Evolutionary conservation across 2,888 invertebrate genomes (phyloP), one percentile per base, ranked within the genome.

Genomic region (Cerastis rubricosa): DNA sequence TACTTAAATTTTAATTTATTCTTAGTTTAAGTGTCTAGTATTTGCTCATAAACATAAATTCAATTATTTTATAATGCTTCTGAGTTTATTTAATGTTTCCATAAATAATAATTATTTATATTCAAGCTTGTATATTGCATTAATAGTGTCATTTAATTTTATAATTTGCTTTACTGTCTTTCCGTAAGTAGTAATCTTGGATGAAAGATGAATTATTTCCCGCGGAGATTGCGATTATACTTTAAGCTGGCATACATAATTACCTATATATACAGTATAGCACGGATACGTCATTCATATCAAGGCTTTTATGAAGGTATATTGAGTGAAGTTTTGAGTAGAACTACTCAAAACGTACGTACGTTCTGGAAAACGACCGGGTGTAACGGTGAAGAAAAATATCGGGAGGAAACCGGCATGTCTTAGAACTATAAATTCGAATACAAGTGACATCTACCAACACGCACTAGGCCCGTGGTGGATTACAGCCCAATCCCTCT

Each of bases 141-240:
- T 69, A 19, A 49, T 63, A 47, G 47, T 63, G 35, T 40, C 22
- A n/a, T 49, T 25, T 57, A 29, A 57, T 19, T 4, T 49, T 43
- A 69, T 40, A 54, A 54, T 40, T 61, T 61, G 61, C 19, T 51
- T 19, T 66, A n/a, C 43, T 45, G 9, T 19, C 0, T 67, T 19
- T 49, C 14, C 49, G 9, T 54, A 25, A 54, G 35, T 45, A 69
- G 1, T 76, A 19, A 76, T 77, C 77, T 65, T 49, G 29, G n/a
- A 43, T 68, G 40, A 49, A 29, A 40, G 61, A 76, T 49, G 64
- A 49, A 78, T 70, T 57, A 64, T 77, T 69, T 77, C 77, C 77
- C 29, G 47, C 2, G 5, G 29, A 47, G 63, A 47, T 77, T 19
- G 19, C 2, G 9, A 5, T 35, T 35, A 2, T 14, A 51, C 12